Evolutionary conservation across 2,888 invertebrate genomes (phyloP).

Genomic region (Spilarctia lutea): DNA sequence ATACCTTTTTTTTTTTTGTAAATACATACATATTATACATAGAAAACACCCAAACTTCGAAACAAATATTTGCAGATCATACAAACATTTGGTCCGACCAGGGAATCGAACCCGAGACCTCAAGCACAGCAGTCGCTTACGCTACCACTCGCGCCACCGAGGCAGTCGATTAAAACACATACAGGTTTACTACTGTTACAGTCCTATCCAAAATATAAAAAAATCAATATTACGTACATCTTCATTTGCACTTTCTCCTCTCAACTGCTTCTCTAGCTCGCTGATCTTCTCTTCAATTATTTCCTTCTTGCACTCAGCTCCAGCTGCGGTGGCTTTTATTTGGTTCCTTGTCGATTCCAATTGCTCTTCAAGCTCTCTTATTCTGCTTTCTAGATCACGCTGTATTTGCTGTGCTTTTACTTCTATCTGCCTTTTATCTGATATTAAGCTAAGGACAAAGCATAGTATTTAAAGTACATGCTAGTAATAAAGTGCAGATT

Average conservation of each 20-base stretch:
- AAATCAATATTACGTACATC: conserved; percentile 7
- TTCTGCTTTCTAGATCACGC: conserved; percentile 59
- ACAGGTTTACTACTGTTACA: neutral
- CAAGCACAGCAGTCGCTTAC: too few species aligned
- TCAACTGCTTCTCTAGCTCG: conserved; percentile 66
- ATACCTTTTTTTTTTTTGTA: too few species aligned
- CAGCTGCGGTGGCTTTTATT: conserved; percentile 59
- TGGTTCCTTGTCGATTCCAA: conserved; percentile 69
- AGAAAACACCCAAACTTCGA: too few species aligned
- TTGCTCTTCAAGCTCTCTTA: conserved; percentile 70
- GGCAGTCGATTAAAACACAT: too few species aligned
- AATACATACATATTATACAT: too few species aligned
- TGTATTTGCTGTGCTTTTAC: conserved; percentile 57
- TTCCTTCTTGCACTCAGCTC: conserved; percentile 67
- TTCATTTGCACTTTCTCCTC: conserved; percentile 42
- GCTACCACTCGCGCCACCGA: too few species aligned
- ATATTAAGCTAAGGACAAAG: conserved; percentile 61
- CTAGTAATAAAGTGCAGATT: neutral
- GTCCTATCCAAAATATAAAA: neutral
- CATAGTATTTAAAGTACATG: neutral
- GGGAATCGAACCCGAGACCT: too few species aligned
- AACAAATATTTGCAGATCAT: too few species aligned
- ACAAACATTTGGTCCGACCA: too few species aligned
- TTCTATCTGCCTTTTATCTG: conserved; percentile 72
- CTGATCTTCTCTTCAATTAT: conserved; percentile 68